Conservation (phyloP, 2,797 vertebrate genomes). For the Vireo griseus region DNA sequence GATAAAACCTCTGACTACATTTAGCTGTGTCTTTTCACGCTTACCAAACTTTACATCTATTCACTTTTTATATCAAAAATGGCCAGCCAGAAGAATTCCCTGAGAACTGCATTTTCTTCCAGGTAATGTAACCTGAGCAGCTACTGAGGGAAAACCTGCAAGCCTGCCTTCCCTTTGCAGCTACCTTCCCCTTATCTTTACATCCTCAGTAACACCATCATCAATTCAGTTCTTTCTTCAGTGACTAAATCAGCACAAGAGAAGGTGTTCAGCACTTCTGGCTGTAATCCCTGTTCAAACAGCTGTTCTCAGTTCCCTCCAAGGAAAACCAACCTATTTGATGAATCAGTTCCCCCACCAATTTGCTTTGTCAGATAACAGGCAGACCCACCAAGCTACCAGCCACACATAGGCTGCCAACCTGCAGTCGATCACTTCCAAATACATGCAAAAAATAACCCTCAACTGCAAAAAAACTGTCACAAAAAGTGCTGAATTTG, state of each 20-base stretch:
- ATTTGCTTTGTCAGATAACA: neutral
- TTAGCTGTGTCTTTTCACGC: neutral
- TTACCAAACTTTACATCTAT: neutral
- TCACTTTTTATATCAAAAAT: neutral
- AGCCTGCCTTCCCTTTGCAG: neutral
- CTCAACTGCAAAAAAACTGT: neutral
- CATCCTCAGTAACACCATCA: neutral
- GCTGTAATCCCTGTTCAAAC: neutral
- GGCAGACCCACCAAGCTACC: neutral
- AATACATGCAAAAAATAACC: neutral
- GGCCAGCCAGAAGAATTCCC: neutral
- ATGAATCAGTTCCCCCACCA: neutral
- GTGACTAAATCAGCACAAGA: neutral
- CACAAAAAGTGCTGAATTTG: neutral
- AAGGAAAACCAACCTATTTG: neutral
- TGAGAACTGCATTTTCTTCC: neutral
- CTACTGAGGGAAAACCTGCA: neutral
- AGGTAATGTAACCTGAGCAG: neutral
- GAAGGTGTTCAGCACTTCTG: neutral
- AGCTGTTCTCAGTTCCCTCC: neutral
- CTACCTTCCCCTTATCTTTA: neutral
- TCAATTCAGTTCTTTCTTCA: neutral
- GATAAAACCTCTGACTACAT: neutral
- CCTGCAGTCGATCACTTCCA: neutral
- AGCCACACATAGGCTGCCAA: neutral